Evolutionary conservation across 2,888 invertebrate species (phyloP).

Genomic region (Drosophila helvetica): DNA sequence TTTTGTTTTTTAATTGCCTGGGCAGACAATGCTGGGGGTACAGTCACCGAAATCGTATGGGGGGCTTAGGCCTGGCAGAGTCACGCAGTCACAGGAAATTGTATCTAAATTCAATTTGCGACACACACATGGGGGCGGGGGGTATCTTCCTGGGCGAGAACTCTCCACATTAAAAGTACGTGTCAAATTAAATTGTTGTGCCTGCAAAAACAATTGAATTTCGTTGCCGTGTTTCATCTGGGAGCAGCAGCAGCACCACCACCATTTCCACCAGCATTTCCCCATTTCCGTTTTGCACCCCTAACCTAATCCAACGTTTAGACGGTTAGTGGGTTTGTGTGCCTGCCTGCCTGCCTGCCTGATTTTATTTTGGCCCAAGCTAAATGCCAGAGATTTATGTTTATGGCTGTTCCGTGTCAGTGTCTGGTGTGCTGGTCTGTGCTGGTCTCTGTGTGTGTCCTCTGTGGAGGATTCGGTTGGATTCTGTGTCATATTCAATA

Average conservation of each 20-base stretch:
- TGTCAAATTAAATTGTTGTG: conserved; percentile 77
- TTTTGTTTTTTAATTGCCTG: conserved; percentile 47
- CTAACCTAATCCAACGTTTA: conserved; percentile 50
- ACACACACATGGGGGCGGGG: conserved; percentile 27
- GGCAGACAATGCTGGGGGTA: neutral
- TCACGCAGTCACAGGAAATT: conserved; percentile 78
- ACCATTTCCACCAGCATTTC: neutral
- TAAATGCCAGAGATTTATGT: conserved; percentile 69
- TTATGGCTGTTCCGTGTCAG: conserved; percentile 42
- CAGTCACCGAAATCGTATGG: conserved; percentile 8
- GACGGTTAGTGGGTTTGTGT: conserved; percentile 44
- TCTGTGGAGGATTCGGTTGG: conserved; percentile 6
- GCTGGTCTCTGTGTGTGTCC: neutral
- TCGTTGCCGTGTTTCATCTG: conserved; percentile 66
- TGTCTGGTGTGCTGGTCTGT: conserved; percentile 2
- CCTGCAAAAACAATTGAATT: conserved; percentile 73
- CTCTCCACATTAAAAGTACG: conserved; percentile 72
- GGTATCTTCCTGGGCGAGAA: conserved; percentile 24
- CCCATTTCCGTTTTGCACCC: conserved; percentile 23
- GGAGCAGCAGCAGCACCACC: neutral
- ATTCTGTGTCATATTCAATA: conserved; percentile 28
- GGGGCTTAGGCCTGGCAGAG: conserved; percentile 51
- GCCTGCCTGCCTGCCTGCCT: conserved; percentile 46
- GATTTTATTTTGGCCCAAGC: conserved; percentile 56
- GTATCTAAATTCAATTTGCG: conserved; percentile 79